Evolutionary conservation across 2,888 invertebrate species (phyloP).

Genomic region (Dryococelus australis): DNA sequence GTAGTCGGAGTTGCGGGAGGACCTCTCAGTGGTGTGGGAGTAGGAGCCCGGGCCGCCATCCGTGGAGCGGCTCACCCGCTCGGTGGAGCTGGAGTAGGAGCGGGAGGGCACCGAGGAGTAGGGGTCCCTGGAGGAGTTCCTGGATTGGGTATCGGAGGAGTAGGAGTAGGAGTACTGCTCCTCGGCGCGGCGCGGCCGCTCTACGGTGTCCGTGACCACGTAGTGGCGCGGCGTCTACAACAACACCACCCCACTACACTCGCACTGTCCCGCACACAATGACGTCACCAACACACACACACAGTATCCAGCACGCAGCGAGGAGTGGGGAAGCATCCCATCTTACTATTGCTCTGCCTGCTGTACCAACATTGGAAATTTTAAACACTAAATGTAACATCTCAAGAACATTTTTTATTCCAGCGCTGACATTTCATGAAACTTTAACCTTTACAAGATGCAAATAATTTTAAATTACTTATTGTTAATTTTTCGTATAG

Average conservation of each 20-base stretch:
- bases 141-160: constrained; percentile 66
- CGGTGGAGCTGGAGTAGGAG: constrained; percentile 72
- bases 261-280: not conserved
- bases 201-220: constrained; percentile 80
- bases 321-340: not conserved
- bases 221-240: constrained; percentile 85
- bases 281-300: constrained; percentile 22
- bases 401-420: no score
- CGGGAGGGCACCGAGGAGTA: constrained; percentile 67
- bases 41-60: constrained; percentile 76
- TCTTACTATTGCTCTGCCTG: no score
- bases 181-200: constrained; percentile 73
- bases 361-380: no score
- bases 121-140: constrained; percentile 58
- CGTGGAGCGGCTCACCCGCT: constrained; percentile 71
- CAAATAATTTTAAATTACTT: no score
- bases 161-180: constrained; percentile 88
- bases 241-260: constrained; percentile 40
- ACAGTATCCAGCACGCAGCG: not conserved
- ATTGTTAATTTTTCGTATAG: no score
- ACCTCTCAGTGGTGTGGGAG: constrained; percentile 77
- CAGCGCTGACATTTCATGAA: no score
- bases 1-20: constrained; percentile 69
- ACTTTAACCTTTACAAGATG: no score
- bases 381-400: no score